These are phyloP conservation scores for Pseudomyrmex sp. DNA, from an alignment of 1,140 invertebrate species.

Conservation along the genomic window DNA sequence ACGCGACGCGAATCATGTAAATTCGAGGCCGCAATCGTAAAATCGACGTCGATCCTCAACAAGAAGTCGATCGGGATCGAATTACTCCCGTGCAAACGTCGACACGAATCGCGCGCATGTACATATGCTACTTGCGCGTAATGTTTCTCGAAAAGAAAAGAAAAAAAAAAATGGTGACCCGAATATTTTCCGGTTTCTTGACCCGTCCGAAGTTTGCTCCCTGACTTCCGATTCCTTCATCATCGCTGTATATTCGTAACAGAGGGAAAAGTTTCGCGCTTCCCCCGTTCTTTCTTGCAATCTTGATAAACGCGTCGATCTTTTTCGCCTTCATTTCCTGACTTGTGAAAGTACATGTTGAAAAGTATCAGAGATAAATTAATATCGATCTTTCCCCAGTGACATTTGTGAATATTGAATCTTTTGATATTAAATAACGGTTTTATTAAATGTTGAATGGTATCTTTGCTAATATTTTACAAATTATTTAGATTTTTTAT, in stretches of 20 bases:
- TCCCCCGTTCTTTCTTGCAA: background rate
- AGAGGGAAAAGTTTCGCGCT: background rate
- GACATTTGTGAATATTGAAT: background rate
- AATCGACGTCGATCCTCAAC: constrained; percentile 70
- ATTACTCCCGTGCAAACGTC: constrained; percentile 6
- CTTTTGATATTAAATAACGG: background rate
- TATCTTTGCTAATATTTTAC: too few relatives aligned
- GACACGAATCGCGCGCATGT: background rate
- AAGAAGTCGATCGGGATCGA: constrained; percentile 43
- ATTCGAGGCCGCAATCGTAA: constrained; percentile 77
- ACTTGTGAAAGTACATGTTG: constrained; percentile 17
- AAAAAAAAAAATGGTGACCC: too few relatives aligned
- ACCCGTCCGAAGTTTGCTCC: constrained; percentile 23
- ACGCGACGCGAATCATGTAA: constrained; percentile 73
- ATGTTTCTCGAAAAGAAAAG: too few relatives aligned
- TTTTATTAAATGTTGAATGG: too few relatives aligned
- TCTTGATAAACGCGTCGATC: background rate
- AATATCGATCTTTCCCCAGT: background rate
- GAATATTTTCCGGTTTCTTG: constrained; percentile 14
- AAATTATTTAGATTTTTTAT: too few relatives aligned
- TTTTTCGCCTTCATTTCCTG: background rate
- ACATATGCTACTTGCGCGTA: background rate
- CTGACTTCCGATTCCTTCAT: background rate
- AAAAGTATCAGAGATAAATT: background rate
- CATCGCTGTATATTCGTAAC: background rate